Evolutionary conservation across 1,140 invertebrate genomes (phyloP), one percentile per base, ranked within the genome.

Genomic region (Antheraea mylitta): DNA sequence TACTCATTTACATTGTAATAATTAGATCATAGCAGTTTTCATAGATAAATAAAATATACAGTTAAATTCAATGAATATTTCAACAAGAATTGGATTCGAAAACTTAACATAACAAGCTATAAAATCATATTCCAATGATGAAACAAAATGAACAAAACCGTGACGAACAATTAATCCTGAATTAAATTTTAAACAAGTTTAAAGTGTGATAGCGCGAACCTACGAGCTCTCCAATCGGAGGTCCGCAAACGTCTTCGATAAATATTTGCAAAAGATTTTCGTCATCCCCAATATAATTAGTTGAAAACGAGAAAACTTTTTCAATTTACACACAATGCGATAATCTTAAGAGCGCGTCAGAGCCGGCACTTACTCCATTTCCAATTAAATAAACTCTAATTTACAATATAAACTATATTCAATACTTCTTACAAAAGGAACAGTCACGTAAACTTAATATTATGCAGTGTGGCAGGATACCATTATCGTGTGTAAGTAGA

Each of bases 221-320:
- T 2, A 60, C 59, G 59, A 18, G 22, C 61, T 37, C 45, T 53
- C 11, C 45, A 53, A 53, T 53, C 45, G 45, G 45, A 53, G 45
- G 45, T 53, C 77, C 73, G 78, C 75, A 81, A 77, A 77, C 78
- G 75, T 66, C 61, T 75, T 81, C 82, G 71, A 84, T 89, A 89
- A 87, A 89, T 83, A 86, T 86, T 84, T 82, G 82, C 77, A 72
- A 72, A 85, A 83, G 81, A 86, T 85, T 82, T 81, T 78, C 76
- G 74, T 69, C 74, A 37, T 69, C 68, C 63, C 73, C 77, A 73
- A 82, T 85, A 83, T 84, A 80, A 86, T 84, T 81, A 77, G 75
- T 71, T 83, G 78, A 81, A 82, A 87, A 88, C 84, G 82, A 85
- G 86, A 81, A 85, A 90, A 90, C 70, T 90, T 90, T 89, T 89